Evolutionary conservation across 2,797 vertebrate species (phyloP), one percentile per base, ranked within the genome.

Genomic region (Gila robusta): DNA sequence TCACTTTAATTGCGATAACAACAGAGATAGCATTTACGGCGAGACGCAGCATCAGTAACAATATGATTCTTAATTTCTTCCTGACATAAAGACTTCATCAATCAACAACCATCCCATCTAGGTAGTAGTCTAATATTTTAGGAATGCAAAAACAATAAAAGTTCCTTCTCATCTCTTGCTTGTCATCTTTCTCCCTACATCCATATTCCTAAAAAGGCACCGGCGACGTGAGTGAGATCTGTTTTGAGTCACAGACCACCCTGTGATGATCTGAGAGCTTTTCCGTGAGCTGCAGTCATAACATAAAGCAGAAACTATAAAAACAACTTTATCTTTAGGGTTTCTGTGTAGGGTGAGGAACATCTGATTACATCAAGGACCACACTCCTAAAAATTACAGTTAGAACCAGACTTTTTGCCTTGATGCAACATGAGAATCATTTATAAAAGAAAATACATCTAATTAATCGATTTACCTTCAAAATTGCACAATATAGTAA

Each of bases 201-300:
- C 6, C 26, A 66, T 62, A 73, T 56, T 72, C 77, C 77, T 83
- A 62, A 86, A 84, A 82, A 86, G 74, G 81, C 28, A 66, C 17
- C 11, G 0, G 12, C 14, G 32, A 2, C 4, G 6, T 44, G 21
- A n/a, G 67, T 35, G 21, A n/a, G 67, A 39, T 70, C 66, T 37
- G 21, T 9, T 66, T 67, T 28, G 19, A 23, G 47, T 6, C n/a
- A 6, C 28, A 23, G 72, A 81, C 73, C 69, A 79, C 47, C 70
- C 52, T 52, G 39, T 32, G 35, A 37, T 52, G 62, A 79, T 41
- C 23, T 26, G 32, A 79, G n/a, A 74, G 83, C 56, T 82, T 35
- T 81, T 28, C 54, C 49, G 12, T 44, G 32, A 76, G 47, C 80
- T 32, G 56, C 49, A 28, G 49, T 87, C 82, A 70, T 26, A 87